Evolutionary conservation across 2,888 invertebrate species (phyloP).

Genomic region (Ennomos quercinarius): DNA sequence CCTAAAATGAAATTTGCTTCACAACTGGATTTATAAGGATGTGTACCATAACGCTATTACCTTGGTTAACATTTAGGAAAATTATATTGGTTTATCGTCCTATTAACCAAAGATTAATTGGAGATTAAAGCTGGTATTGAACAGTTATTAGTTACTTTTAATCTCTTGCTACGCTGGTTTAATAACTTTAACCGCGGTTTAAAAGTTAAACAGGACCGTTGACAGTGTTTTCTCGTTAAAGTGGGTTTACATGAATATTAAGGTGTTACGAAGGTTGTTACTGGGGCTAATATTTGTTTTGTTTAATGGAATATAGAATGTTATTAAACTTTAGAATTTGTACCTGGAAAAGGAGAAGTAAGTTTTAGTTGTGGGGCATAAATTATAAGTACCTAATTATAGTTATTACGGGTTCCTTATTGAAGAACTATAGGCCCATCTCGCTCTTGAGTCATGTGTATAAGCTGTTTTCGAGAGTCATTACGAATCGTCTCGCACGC

Average conservation of each 20-base stretch:
- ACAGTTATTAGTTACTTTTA: slow-evolving; percentile 26
- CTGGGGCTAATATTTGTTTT: slow-evolving; percentile 33
- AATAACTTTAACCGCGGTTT: slow-evolving; percentile 30
- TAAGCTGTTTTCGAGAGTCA: too few species aligned
- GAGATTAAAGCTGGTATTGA: slow-evolving; percentile 38
- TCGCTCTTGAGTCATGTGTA: too few species aligned
- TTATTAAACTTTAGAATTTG: neutral
- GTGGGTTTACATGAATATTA: slow-evolving; percentile 42
- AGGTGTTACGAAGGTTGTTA: slow-evolving; percentile 29
- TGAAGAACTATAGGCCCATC: too few species aligned
- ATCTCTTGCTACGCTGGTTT: slow-evolving; percentile 12
- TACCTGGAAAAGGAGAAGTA: too few species aligned
- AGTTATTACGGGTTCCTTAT: too few species aligned
- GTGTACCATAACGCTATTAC: slow-evolving; percentile 18
- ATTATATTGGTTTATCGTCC: slow-evolving; percentile 2
- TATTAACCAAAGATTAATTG: slow-evolving; percentile 13
- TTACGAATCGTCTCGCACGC: too few species aligned
- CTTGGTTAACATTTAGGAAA: slow-evolving; percentile 6
- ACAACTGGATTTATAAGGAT: slow-evolving; percentile 9
- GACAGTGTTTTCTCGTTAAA: slow-evolving; percentile 40
- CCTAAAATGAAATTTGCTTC: slow-evolving; percentile 20
- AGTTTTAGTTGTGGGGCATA: too few species aligned
- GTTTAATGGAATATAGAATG: slow-evolving; percentile 33
- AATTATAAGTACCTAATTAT: too few species aligned
- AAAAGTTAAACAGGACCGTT: slow-evolving; percentile 43